Percentiles rank a stretch among this genome's conserved stretches.
Conservation (phyloP, 2,888 invertebrate species). For the Allophyes oxyacanthae region DNA sequence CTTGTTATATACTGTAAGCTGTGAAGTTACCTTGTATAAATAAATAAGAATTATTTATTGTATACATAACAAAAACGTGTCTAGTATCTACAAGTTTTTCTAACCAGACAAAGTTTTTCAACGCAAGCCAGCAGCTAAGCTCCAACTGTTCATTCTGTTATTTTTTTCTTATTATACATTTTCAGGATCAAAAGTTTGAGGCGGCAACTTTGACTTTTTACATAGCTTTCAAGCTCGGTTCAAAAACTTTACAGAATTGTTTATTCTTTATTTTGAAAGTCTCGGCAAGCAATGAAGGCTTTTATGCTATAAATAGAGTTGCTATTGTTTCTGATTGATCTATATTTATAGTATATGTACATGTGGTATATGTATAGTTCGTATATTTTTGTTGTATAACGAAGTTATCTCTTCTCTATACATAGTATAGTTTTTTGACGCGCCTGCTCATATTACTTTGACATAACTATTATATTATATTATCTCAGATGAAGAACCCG, state of each 20-base stretch:
- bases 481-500: no score
- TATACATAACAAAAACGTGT: no score
- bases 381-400: no score
- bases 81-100: conserved; percentile 3
- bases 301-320: conserved; percentile 1
- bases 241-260: conserved; percentile 24
- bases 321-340: conserved; percentile 21
- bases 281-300: conserved; percentile 12
- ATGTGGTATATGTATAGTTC: no score
- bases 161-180: conserved; percentile 33
- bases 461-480: no score
- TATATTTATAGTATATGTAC: no score
- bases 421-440: no score
- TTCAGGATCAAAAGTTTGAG: conserved; percentile 40
- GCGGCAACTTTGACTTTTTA: conserved; percentile 26
- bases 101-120: conserved; percentile 21
- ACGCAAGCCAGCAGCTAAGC: conserved; percentile 21
- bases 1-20: no score
- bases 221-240: conserved; percentile 27
- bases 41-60: no score
- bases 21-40: no score
- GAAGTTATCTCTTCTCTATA: no score
- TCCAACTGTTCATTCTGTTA: conserved; percentile 23
- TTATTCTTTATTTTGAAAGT: conserved; percentile 34
- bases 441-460: no score